Evolutionary conservation across 2,113 vertebrate species (phyloP), one percentile per base, ranked within the genome.

Genomic region (Phocoena phocoena): DNA sequence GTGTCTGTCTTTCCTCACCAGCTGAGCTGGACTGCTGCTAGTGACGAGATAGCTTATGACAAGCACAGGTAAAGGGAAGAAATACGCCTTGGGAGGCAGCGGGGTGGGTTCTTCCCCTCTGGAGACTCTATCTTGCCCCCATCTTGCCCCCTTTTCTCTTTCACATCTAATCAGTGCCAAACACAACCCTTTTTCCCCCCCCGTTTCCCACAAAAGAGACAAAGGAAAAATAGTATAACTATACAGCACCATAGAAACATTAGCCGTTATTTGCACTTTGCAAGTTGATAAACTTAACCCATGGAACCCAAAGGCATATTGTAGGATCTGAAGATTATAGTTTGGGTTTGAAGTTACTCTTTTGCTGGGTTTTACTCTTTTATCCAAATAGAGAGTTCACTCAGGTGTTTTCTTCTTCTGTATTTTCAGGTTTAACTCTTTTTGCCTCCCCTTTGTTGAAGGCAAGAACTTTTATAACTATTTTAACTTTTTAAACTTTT

Each of bases 61-160:
- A 95, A 26, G 2, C 81, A 26, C 8, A 28, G 68, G 92, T 12
- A 14, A 36, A 95, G 53, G 41, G 53, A 92, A 77, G 60, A 26
- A 47, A 58, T 8, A 14, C 21, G 76, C 87, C 96, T 73, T 62
- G 77, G 36, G 96, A 94, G 55, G 73, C 68, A 96, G 77, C 77
- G 76, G 95, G 65, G 77, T 67, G 86, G 13, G 20, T 96, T 94
- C 97, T 80, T 55, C 17, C 10, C 0, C 67, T 82, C 82, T 63
- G 36, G 68, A 92, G 65, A 77, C 0, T 6, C 6, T 44, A 1
- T 0, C 26, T 84, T 4, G 0, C 20, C 47, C 21, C 23, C 12
- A 1, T 0, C 26, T 84, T 4, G 0, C 20, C 47, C 21, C 23
- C 12, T 63, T 5, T 85, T 28, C 47, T 20, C 13, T 17, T 47